phyloP scores from a whole-genome alignment of 2,113 vertebrate species.

The Zootoca vivipara region DNA sequence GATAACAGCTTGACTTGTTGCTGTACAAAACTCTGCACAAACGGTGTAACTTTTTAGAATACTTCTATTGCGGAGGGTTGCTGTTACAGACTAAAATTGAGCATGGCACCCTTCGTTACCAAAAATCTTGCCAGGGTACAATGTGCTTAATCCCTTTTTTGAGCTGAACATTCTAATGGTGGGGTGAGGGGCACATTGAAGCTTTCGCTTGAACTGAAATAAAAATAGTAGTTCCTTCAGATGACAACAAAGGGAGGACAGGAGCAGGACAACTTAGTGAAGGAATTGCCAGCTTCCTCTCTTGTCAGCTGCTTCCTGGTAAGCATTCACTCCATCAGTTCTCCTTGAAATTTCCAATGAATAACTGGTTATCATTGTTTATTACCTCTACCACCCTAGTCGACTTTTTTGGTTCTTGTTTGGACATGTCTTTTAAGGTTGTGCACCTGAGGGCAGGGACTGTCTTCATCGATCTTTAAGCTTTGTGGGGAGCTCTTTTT shows the following conservation, averaged over 20 bases:
- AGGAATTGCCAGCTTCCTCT: neutral
- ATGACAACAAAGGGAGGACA: neutral
- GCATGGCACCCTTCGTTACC: neutral
- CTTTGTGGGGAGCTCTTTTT: neutral
- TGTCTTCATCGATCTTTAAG: neutral
- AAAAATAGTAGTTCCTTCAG: neutral
- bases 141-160: neutral
- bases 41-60: neutral
- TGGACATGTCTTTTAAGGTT: neutral
- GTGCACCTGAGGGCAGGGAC: neutral
- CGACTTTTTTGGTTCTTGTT: neutral
- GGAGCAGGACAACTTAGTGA: neutral
- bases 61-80: neutral
- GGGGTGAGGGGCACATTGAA: neutral
- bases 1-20: neutral
- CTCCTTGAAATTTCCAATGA: neutral
- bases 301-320: too few relatives aligned
- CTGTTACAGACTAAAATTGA: neutral
- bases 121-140: neutral
- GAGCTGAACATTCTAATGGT: neutral
- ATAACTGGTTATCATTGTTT: neutral
- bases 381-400: neutral
- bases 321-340: neutral
- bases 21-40: neutral
- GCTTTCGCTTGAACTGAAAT: neutral